Evolutionary conservation across 2,797 vertebrate species (phyloP).

Genomic region (Myotis planiceps): DNA sequence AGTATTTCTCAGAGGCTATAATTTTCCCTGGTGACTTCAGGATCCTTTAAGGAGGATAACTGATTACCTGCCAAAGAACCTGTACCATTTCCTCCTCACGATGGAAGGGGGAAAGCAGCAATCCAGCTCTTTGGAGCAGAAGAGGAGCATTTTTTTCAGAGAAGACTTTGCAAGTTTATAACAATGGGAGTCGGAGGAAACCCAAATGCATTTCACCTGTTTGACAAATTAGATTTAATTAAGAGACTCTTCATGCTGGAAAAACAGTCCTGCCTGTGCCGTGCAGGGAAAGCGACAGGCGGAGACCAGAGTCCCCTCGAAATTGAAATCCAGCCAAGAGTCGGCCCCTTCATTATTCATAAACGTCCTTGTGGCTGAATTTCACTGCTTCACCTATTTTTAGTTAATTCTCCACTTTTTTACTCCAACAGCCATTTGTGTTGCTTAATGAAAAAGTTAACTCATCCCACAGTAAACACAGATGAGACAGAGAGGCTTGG

Average conservation of each 20-base stretch:
- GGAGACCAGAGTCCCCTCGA: background rate
- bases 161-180: conserved; percentile 31
- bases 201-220: conserved; percentile 12
- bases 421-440: conserved; percentile 39
- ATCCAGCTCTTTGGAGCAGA: conserved; percentile 42
- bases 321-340: conserved; percentile 20
- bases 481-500: background rate
- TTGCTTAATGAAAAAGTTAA: conserved; percentile 50
- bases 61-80: conserved; percentile 14
- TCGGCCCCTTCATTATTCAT: conserved; percentile 73
- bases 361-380: conserved; percentile 51
- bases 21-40: conserved; percentile 53
- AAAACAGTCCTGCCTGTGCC: conserved; percentile 37
- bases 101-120: background rate
- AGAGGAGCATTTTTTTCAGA: conserved; percentile 56
- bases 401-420: conserved; percentile 41
- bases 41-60: background rate
- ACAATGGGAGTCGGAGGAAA: conserved; percentile 32
- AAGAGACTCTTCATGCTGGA: conserved; percentile 67
- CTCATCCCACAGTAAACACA: background rate
- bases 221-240: conserved; percentile 77
- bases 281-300: conserved; percentile 37
- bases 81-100: background rate
- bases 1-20: background rate
- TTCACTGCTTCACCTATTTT: conserved; percentile 63